Conservation (phyloP, 2,888 invertebrate species). For the Morinoia aosen region DNA sequence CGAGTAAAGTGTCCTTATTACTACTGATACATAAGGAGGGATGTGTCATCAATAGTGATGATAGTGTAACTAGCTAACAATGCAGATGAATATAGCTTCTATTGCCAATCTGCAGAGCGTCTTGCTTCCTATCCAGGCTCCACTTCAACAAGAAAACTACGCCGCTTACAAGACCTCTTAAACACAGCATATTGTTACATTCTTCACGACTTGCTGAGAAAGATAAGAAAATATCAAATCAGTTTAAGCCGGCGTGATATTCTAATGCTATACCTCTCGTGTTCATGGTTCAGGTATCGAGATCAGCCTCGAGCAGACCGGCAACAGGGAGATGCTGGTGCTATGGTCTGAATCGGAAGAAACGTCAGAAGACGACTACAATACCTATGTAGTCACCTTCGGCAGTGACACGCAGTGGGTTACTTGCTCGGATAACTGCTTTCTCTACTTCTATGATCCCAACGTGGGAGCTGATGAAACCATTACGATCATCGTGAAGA, state of each 20-base stretch:
- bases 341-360: neutral
- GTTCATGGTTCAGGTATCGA: neutral
- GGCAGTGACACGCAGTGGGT: neutral
- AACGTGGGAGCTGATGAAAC: neutral
- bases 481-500: neutral
- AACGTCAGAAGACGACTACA: neutral
- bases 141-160: too few species aligned
- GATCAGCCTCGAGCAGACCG: neutral
- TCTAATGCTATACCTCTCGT: neutral
- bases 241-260: neutral
- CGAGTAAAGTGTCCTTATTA: neutral
- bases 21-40: neutral
- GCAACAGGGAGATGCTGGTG: neutral
- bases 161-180: too few species aligned
- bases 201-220: too few species aligned
- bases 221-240: too few species aligned
- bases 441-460: neutral
- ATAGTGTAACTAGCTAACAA: too few species aligned
- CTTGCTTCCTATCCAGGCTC: too few species aligned
- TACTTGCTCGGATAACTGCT: neutral
- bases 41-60: too few species aligned
- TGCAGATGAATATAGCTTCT: too few species aligned
- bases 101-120: too few species aligned
- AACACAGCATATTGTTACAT: too few species aligned
- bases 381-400: neutral